Base-by-base conservation (phyloP, 2,888 invertebrate species). In the Epistrophe eligans region DNA sequence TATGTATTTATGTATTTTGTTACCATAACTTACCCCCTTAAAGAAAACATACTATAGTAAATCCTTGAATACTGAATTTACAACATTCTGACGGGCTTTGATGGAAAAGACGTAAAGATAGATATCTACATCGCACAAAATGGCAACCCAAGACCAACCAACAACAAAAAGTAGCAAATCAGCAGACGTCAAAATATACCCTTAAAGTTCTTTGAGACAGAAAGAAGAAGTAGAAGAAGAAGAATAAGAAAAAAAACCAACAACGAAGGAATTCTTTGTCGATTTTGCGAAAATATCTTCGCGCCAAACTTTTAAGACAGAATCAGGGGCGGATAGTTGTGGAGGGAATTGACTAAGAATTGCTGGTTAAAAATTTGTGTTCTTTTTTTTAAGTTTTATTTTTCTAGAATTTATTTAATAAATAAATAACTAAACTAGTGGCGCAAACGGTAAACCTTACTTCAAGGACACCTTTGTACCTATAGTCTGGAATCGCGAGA, bases 21-120 rank as follows among this genome's bases (percentile, higher is more conserved):
- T 62, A 62, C 79, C 74, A 71, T 83, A 76, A 87, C 73, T 79
- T 79, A 79, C 79, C 71, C 74, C 60, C 62, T 62, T 24, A 35
- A 70, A 50, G 62, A 70, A 77, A 77, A 48, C 38, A 24, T 24
- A n/a, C n/a, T n/a, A 24, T 24, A 60, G 55, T 55, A 76, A 82
- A 79, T 82, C 81, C 70, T 67, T 73, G 60, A 64, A 55, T 71
- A 55, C 38, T 38, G 38, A 70, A 52, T 71, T 24, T 50, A 70
- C 58, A 76, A 72, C 50, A 79, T 82, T 71, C 74, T 83, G 87
- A 87, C 66, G 83, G 79, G 76, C 76, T 79, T 83, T 83, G 87
- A 87, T 87, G 87, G 79, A 83, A 87, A 76, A 74, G 72, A 35
- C 70, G 38, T 66, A 40, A 1, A 43, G 17, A 67, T 58, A 43